These are phyloP conservation scores for Pedetes capensis DNA, from an alignment of 2,113 vertebrate genomes.

Conservation along the genomic window DNA sequence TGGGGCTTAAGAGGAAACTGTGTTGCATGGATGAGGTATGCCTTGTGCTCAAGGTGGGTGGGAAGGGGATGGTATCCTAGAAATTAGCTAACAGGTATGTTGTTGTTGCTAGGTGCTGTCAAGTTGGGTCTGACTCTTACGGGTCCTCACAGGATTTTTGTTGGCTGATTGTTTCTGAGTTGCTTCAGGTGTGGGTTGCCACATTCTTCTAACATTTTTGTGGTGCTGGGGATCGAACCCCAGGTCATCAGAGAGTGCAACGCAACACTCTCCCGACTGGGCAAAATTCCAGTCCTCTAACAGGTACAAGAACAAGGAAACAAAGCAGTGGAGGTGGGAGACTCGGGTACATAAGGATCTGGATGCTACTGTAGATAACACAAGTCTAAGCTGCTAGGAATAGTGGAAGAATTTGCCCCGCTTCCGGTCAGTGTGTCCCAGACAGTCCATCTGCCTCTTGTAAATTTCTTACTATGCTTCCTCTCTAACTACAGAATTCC, in stretches of 20 bases:
- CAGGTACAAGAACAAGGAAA: no score
- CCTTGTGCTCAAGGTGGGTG: neutral
- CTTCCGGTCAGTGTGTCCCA: neutral
- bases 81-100: neutral
- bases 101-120: no score
- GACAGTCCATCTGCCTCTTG: neutral
- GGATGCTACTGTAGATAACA: neutral
- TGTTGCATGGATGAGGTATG: accelerated
- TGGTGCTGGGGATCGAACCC: no score
- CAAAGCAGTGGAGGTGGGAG: neutral
- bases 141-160: no score
- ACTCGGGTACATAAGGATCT: no score
- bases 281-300: no score
- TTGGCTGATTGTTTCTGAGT: no score
- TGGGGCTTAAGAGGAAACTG: neutral
- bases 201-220: no score
- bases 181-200: no score
- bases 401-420: accelerated
- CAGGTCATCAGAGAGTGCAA: no score
- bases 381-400: neutral
- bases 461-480: neutral
- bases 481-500: neutral
- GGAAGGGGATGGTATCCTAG: neutral
- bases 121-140: no score
- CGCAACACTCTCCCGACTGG: no score